Evolutionary conservation across 1,140 invertebrate genomes (phyloP).

Genomic region (Brachionus calyciflorus): DNA sequence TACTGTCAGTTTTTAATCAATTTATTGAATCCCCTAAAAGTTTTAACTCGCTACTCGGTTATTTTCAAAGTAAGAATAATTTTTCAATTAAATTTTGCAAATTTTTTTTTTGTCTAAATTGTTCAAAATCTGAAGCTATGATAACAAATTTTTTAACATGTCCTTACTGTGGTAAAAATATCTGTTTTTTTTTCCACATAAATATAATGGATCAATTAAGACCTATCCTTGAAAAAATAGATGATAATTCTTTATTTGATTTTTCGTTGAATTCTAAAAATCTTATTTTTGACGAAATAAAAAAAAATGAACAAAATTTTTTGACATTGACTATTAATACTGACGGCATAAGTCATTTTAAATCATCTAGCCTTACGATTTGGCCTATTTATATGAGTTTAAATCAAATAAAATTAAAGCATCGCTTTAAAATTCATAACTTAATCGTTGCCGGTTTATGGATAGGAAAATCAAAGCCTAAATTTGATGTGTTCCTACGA

Average conservation of each 20-base stretch:
- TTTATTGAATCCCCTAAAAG: too few species aligned
- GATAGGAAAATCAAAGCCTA: neutral
- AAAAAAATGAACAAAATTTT: neutral
- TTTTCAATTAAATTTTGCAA: too few species aligned
- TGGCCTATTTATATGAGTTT: neutral
- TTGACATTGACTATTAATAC: neutral
- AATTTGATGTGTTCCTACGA: neutral
- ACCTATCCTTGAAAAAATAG: neutral
- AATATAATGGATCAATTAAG: neutral
- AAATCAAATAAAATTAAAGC: neutral
- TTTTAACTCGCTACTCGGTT: too few species aligned
- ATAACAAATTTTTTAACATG: too few species aligned
- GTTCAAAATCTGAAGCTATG: too few species aligned
- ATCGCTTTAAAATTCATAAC: neutral
- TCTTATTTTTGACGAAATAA: too few species aligned
- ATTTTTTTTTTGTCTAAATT: too few species aligned
- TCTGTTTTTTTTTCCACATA: neutral
- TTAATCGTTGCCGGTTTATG: neutral
- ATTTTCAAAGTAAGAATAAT: too few species aligned
- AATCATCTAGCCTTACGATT: neutral
- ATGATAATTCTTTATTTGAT: too few species aligned
- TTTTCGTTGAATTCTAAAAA: too few species aligned
- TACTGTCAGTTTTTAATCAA: too few species aligned
- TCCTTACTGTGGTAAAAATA: too few species aligned
- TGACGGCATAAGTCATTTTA: neutral